Evolutionary conservation across 2,888 invertebrate species (phyloP).

Genomic region (Drosophila birchii): DNA sequence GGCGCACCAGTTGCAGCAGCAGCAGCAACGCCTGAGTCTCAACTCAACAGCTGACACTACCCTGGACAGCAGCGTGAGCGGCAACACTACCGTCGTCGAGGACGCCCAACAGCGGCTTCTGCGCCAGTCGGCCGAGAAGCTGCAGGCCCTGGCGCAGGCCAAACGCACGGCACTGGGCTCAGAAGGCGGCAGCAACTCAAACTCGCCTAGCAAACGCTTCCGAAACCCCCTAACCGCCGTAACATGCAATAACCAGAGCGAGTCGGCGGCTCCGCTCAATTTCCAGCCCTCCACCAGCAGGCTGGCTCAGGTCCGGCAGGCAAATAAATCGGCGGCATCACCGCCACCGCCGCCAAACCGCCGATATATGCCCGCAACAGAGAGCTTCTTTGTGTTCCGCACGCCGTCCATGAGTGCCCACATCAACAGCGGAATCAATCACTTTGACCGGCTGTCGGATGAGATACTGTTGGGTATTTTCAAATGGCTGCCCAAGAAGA

Average conservation of each 20-base stretch:
- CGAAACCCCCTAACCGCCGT: conserved; percentile 84
- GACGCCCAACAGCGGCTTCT: conserved; percentile 60
- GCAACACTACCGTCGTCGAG: conserved; percentile 61
- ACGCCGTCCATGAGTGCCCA: conserved; percentile 67
- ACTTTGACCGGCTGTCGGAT: conserved; percentile 90
- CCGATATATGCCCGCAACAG: conserved; percentile 77
- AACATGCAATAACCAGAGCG: conserved; percentile 76
- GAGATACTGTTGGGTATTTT: conserved; percentile 94
- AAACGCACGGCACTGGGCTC: conserved; percentile 73
- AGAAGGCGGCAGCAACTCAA: conserved; percentile 65
- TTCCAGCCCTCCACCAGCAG: conserved; percentile 80
- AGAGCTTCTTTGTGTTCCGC: conserved; percentile 83
- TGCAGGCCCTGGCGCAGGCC: conserved; percentile 60
- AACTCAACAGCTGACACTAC: conserved; percentile 66
- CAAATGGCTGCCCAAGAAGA: conserved; percentile 92
- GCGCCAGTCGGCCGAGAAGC: conserved; percentile 53
- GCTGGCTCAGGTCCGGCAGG: conserved; percentile 65
- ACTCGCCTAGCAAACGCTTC: conserved; percentile 74
- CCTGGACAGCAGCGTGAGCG: conserved; percentile 64
- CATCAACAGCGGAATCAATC: conserved; percentile 85
- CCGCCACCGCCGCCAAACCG: neutral
- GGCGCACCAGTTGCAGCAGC: conserved; percentile 71
- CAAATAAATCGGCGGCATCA: conserved; percentile 47
- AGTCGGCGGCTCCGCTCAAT: conserved; percentile 44
- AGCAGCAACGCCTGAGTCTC: conserved; percentile 52